Evolutionary conservation across 2,113 vertebrate species (phyloP).

Genomic region (Holacanthus passer): DNA sequence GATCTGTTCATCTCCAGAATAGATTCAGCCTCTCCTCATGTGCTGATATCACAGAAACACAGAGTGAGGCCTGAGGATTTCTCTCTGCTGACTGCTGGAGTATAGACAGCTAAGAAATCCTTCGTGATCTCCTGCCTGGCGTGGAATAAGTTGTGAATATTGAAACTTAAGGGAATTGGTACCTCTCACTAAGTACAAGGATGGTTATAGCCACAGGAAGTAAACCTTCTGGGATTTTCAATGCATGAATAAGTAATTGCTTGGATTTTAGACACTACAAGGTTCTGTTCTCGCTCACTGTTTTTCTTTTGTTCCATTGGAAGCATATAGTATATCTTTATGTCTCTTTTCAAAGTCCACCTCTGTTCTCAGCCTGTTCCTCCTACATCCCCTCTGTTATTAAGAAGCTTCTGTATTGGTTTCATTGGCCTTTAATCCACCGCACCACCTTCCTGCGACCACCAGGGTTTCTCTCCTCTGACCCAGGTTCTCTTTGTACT

Average conservation of each 20-base stretch:
- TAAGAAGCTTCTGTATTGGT: constrained; percentile 21
- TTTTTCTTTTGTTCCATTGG: neutral
- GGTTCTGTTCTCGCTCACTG: neutral
- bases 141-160: constrained; percentile 20
- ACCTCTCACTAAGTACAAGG: constrained; percentile 12
- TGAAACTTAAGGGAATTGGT: constrained; percentile 37
- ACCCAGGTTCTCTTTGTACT: constrained; percentile 31
- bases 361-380: constrained; percentile 11
- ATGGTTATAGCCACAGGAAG: constrained; percentile 8
- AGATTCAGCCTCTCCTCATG: neutral
- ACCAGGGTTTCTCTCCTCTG: constrained; percentile 1
- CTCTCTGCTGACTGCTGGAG: constrained; percentile 18
- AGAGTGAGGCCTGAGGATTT: neutral
- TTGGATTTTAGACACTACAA: constrained; percentile 4
- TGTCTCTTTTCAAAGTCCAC: constrained; percentile 29
- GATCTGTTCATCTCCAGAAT: neutral
- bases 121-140: constrained; percentile 21
- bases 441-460: constrained; percentile 47
- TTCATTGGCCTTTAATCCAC: constrained; percentile 44
- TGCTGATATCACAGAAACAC: constrained; percentile 15
- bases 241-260: constrained; percentile 37
- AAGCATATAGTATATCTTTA: neutral
- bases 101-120: constrained; percentile 7
- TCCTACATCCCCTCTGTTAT: constrained; percentile 43
- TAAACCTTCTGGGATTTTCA: constrained; percentile 23